Evolutionary conservation across 2,113 vertebrate genomes (phyloP).

Genomic region (Siniperca knerii): DNA sequence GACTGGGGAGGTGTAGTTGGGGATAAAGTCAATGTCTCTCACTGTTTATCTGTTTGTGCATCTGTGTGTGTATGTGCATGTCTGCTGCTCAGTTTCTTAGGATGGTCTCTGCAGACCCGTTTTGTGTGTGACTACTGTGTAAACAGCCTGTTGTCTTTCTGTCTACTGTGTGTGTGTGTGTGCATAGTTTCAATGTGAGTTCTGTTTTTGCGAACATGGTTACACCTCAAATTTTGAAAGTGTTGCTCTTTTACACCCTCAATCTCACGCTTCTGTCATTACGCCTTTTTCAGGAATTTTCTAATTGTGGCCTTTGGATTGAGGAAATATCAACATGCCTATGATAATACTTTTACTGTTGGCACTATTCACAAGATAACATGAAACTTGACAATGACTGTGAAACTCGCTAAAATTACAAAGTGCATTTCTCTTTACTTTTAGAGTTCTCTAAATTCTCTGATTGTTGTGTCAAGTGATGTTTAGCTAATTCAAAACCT

Average conservation of each 20-base stretch:
- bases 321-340: conserved; percentile 15
- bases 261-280: neutral
- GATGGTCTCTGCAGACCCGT: conserved; percentile 5
- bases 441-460: neutral
- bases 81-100: neutral
- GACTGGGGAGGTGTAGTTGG: conserved; percentile 15
- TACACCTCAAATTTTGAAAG: neutral
- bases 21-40: conserved; percentile 26
- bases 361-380: conserved; percentile 20
- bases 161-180: neutral
- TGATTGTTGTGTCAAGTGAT: neutral
- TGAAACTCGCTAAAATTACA: conserved; percentile 24
- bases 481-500: neutral
- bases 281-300: conserved; percentile 8
- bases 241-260: conserved; percentile 48
- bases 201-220: neutral
- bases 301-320: conserved; percentile 35
- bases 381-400: conserved; percentile 19
- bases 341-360: conserved; percentile 11
- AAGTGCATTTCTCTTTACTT: neutral
- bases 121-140: conserved; percentile 12
- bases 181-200: neutral
- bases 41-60: conserved; percentile 1
- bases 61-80: neutral
- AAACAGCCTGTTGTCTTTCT: conserved; percentile 28